Evolutionary conservation across 2,113 vertebrate genomes (phyloP).

Genomic region (Sebastes fasciatus): DNA sequence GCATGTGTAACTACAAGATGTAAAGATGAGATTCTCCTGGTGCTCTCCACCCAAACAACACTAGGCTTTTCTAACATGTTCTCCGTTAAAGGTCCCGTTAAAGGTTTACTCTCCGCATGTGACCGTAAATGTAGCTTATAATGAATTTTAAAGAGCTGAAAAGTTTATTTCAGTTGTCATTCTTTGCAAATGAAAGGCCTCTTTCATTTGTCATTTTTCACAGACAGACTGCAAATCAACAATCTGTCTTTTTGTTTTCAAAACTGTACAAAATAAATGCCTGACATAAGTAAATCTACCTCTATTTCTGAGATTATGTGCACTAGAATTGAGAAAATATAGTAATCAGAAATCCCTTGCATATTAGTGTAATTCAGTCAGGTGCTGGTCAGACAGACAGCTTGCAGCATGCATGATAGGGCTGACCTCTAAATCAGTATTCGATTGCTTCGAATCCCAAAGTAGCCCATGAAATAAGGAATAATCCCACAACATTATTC

Average conservation of each 20-base stretch:
- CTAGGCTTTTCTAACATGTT: background rate
- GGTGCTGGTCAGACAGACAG: background rate
- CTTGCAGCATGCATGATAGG: background rate
- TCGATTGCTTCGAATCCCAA: too few relatives aligned
- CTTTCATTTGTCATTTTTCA: background rate
- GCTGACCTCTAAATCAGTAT: too few relatives aligned
- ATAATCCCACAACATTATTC: too few relatives aligned
- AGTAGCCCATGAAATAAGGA: too few relatives aligned
- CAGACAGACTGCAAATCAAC: background rate
- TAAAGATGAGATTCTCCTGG: background rate
- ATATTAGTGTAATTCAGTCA: background rate
- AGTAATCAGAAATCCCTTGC: background rate
- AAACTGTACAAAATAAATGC: background rate
- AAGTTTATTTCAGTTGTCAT: background rate
- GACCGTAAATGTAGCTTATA: background rate
- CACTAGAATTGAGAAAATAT: background rate
- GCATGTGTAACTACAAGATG: slow-evolving; percentile 48
- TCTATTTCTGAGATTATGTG: background rate
- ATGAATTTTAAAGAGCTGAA: background rate
- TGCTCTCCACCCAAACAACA: background rate
- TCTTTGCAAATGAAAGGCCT: background rate
- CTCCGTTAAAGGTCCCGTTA: too few relatives aligned
- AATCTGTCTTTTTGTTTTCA: background rate
- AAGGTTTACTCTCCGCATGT: background rate
- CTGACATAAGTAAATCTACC: background rate